phyloP scores from a whole-genome alignment of 1,140 invertebrate genomes.

The Heterodera schachtii region DNA sequence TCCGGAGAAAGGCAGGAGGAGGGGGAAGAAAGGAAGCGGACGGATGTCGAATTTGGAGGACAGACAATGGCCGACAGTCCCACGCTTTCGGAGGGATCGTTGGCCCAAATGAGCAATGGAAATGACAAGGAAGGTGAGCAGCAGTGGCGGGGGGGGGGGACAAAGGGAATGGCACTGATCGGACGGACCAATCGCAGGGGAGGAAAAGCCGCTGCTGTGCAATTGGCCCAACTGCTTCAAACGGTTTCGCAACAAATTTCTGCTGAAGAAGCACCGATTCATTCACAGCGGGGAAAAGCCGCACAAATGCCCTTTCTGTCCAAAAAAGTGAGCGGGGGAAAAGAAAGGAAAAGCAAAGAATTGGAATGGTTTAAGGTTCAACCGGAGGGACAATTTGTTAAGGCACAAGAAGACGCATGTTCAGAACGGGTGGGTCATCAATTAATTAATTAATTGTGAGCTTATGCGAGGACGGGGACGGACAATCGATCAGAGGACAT shows the following conservation, averaged over 20 bases:
- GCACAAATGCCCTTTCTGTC: constrained; percentile 60
- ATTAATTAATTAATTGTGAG: too few relatives aligned
- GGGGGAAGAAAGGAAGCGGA: background rate
- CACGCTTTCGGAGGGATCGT: constrained; percentile 35
- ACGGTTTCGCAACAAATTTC: constrained; percentile 64
- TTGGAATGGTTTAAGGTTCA: constrained; percentile 49
- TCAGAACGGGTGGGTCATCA: constrained; percentile 37
- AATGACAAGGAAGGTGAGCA: constrained; percentile 17
- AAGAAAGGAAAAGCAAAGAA: background rate
- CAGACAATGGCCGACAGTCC: constrained; percentile 31
- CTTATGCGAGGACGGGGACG: too few relatives aligned
- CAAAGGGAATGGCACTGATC: background rate
- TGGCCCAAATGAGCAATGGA: constrained; percentile 11
- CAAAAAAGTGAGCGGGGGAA: constrained; percentile 45
- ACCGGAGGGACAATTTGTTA: constrained; percentile 63
- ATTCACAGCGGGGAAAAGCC: constrained; percentile 63
- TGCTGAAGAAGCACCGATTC: constrained; percentile 64
- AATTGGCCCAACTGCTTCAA: constrained; percentile 57
- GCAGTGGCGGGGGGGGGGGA: background rate
- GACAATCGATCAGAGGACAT: background rate
- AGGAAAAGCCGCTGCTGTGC: constrained; percentile 59
- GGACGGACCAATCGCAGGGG: background rate
- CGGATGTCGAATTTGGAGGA: background rate
- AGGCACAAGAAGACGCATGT: constrained; percentile 62
- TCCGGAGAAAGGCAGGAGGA: background rate